Percentiles rank a stretch among this genome's conserved stretches.
Evolutionary conservation across 2,888 invertebrate species (phyloP).

Genomic region (Achlya flavicornis): DNA sequence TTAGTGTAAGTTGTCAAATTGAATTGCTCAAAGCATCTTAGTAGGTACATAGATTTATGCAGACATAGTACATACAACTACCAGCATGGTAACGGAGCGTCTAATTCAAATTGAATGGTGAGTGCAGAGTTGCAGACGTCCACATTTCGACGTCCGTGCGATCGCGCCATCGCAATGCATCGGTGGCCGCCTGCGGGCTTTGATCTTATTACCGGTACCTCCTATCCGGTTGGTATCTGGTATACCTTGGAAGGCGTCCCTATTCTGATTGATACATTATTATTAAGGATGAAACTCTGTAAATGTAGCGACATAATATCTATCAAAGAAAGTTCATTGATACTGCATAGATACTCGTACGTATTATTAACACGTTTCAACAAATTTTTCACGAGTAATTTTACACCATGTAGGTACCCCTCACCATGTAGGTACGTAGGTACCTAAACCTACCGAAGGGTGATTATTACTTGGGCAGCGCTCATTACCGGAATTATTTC

Average conservation of each 20-base stretch:
- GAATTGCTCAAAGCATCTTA: neutral
- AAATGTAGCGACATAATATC: too few relatives aligned
- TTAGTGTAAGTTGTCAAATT: too few relatives aligned
- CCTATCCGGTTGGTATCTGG: neutral
- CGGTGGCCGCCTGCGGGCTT: constrained; percentile 19
- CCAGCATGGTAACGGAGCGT: constrained; percentile 32
- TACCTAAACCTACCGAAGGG: neutral
- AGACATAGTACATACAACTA: constrained; percentile 32
- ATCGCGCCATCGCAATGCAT: constrained; percentile 34
- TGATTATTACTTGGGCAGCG: neutral
- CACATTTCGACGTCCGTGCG: constrained; percentile 19
- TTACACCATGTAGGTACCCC: neutral
- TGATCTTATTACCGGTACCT: constrained; percentile 32
- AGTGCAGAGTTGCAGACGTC: constrained; percentile 30
- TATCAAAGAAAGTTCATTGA: too few relatives aligned
- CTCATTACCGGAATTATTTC: constrained; percentile 4
- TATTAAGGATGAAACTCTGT: too few relatives aligned
- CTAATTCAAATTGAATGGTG: constrained; percentile 35
- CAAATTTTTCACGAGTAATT: too few relatives aligned
- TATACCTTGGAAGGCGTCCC: neutral
- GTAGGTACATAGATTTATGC: constrained; percentile 8
- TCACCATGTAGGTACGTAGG: neutral
- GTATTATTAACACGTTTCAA: too few relatives aligned
- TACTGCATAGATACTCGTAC: too few relatives aligned
- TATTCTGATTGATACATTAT: neutral